Evolutionary conservation across 1,140 invertebrate genomes (phyloP).

Genomic region (Pollicipes pollicipes): DNA sequence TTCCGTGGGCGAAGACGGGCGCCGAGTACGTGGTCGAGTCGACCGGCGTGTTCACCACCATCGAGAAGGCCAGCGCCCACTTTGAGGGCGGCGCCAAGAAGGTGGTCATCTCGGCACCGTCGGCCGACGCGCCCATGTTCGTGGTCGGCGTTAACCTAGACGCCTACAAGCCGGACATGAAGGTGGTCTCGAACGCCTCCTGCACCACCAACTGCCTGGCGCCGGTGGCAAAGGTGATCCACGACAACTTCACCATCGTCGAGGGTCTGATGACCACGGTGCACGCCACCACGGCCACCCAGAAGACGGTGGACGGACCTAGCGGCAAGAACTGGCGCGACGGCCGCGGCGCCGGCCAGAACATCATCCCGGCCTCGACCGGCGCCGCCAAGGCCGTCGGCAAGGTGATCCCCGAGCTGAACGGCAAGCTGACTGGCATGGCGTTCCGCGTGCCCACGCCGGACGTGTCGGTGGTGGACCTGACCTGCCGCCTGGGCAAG

Average conservation of each 20-base stretch:
- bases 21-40: conserved; percentile 93
- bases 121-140: conserved; percentile 95
- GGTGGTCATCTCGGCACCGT: conserved; percentile 94
- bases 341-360: conserved; percentile 85
- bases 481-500: conserved; percentile 47
- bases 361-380: conserved; percentile 94
- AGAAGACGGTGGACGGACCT: conserved; percentile 94
- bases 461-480: conserved; percentile 95
- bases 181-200: conserved; percentile 85
- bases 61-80: conserved; percentile 66
- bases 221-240: conserved; percentile 88
- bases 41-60: conserved; percentile 91
- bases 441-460: conserved; percentile 92
- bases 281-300: conserved; percentile 91
- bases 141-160: conserved; percentile 84
- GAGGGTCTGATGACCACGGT: conserved; percentile 98
- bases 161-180: conserved; percentile 54
- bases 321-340: conserved; percentile 87
- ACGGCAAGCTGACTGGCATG: conserved; percentile 93
- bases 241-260: conserved; percentile 87
- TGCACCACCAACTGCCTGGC: conserved; percentile 99
- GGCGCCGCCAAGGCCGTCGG: conserved; percentile 97
- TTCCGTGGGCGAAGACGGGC: conserved; percentile 73
- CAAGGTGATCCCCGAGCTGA: conserved; percentile 84
- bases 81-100: conserved; percentile 88